A percentile compares a stretch with the other conserved stretches of the same genome.
Conservation (phyloP, 2,888 invertebrate genomes). For the Ceraclea dissimilis region DNA sequence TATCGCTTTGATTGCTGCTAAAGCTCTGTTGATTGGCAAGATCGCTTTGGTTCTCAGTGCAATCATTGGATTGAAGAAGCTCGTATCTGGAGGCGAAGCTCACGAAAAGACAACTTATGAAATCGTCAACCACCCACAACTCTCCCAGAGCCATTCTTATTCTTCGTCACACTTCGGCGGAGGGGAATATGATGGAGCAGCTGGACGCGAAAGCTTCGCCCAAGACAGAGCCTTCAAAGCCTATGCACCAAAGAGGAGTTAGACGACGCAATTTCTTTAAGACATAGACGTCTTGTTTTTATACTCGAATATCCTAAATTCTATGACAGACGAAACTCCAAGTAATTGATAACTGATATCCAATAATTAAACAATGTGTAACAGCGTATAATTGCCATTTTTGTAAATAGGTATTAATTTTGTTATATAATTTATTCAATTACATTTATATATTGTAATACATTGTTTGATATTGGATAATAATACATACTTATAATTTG, state of each 20-base stretch:
- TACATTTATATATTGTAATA: not conserved
- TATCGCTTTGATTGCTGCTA: constrained; percentile 69
- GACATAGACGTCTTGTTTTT: no score
- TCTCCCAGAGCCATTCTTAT: constrained; percentile 69
- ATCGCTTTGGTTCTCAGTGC: constrained; percentile 72
- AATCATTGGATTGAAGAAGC: constrained; percentile 72
- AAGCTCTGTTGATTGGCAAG: constrained; percentile 75
- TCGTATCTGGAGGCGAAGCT: constrained; percentile 58
- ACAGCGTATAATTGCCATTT: not conserved
- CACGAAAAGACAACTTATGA: constrained; percentile 77
- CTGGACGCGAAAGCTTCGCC: constrained; percentile 52
- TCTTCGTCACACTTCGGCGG: constrained; percentile 60
- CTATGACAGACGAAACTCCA: no score
- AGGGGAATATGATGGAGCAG: constrained; percentile 49
- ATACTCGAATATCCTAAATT: no score
- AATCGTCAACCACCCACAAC: constrained; percentile 79
- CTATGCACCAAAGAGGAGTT: constrained; percentile 35
- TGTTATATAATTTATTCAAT: not conserved
- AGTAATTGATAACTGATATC: no score
- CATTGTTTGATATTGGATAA: not conserved
- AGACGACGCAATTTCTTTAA: not conserved
- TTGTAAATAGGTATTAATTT: not conserved
- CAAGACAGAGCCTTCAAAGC: constrained; percentile 58
- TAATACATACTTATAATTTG: not conserved
- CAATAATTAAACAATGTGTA: not conserved